Percentiles rank a stretch among this genome's conserved stretches.
These are phyloP conservation scores for Anser brachyrhynchus DNA, from an alignment of 2,113 vertebrate species.

Conservation along the genomic window DNA sequence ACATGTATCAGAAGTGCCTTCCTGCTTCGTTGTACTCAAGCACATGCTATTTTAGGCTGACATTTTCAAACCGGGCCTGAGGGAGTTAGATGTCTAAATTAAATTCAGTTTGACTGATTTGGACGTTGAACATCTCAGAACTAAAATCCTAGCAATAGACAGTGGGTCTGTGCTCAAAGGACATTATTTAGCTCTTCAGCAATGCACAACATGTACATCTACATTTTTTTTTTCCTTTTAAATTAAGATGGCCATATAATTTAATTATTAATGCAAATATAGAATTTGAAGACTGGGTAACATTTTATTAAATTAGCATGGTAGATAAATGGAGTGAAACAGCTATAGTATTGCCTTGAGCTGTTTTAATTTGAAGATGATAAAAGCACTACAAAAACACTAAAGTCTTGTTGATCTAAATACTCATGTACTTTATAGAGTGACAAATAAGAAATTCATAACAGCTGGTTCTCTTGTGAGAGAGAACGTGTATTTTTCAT, in stretches of 20 bases:
- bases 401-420: background rate
- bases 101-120: conserved; percentile 46
- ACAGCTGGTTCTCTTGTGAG: background rate
- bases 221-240: background rate
- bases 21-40: background rate
- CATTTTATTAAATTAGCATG: background rate
- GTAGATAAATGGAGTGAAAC: background rate
- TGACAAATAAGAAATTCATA: background rate
- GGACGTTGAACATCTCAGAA: conserved; percentile 24
- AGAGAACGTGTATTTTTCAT: background rate
- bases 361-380: background rate
- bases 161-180: background rate
- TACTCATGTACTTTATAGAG: background rate
- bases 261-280: background rate
- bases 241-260: background rate
- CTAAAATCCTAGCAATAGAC: background rate
- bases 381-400: background rate
- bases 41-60: conserved; percentile 61
- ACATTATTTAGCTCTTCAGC: background rate
- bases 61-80: conserved; percentile 58
- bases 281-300: background rate
- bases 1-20: conserved; percentile 6
- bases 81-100: conserved; percentile 56
- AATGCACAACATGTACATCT: background rate
- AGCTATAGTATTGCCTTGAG: background rate